These are phyloP conservation scores for Papilio polytes DNA, from an alignment of 1,140 invertebrate genomes.

Conservation along the genomic window DNA sequence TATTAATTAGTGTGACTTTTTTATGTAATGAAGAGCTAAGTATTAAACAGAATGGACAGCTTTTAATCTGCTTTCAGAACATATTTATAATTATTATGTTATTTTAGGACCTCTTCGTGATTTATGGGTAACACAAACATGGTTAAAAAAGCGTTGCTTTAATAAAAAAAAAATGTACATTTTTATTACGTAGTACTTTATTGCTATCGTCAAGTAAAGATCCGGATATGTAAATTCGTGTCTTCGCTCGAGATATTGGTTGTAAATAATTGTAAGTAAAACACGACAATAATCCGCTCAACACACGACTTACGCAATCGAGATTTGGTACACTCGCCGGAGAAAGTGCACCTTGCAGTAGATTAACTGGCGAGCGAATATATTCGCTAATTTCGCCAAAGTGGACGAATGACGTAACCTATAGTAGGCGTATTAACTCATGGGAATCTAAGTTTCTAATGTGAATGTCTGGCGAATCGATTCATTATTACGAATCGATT, in stretches of 20 bases:
- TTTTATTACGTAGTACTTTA: neutral
- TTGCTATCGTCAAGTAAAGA: neutral
- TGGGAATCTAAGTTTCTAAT: conserved; percentile 32
- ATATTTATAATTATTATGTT: neutral
- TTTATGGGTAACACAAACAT: neutral
- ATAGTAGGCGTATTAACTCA: conserved; percentile 17
- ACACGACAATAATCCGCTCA: conserved; percentile 33
- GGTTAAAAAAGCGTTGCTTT: neutral
- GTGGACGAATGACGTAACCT: conserved; percentile 33
- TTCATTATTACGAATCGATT: conserved; percentile 13
- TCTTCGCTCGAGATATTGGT: neutral
- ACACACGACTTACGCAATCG: conserved; percentile 46
- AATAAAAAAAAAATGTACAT: neutral
- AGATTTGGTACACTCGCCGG: conserved; percentile 50
- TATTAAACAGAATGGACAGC: neutral
- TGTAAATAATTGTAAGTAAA: conserved; percentile 40
- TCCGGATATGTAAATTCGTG: neutral
- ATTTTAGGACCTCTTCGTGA: neutral
- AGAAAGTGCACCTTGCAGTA: conserved; percentile 58
- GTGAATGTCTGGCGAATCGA: conserved; percentile 3
- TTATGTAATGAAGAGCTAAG: neutral
- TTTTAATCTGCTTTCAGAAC: neutral
- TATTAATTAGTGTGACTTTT: neutral
- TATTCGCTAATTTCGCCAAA: conserved; percentile 53
- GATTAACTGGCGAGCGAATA: conserved; percentile 46